Evolutionary conservation across 2,113 vertebrate species (phyloP).

Genomic region (Gavialis gangeticus): DNA sequence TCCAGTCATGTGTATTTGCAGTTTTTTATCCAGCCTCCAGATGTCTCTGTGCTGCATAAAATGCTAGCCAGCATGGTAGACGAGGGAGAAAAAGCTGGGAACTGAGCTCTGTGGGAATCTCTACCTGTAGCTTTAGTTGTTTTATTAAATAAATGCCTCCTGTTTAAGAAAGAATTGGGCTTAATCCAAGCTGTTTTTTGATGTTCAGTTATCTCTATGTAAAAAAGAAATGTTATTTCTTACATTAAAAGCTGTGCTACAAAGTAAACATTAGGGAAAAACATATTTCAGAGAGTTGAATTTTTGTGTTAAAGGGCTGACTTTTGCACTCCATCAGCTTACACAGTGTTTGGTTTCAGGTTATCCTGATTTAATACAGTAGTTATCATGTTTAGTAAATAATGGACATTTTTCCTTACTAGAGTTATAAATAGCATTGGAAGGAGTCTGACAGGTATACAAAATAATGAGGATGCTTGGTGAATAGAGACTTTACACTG

Average conservation of each 20-base stretch:
- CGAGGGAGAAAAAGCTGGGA: background rate
- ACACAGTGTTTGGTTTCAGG: background rate
- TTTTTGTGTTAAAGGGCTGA: background rate
- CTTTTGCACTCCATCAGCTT: background rate
- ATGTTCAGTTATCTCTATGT: background rate
- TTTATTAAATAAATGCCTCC: background rate
- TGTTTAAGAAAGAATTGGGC: background rate
- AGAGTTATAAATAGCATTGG: background rate
- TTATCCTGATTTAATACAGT: background rate
- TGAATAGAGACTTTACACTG: conserved; percentile 13
- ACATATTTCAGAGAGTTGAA: background rate
- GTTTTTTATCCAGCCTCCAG: background rate
- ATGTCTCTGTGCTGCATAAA: background rate
- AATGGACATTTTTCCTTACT: background rate
- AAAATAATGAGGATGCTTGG: background rate
- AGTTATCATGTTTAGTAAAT: background rate
- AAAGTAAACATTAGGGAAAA: background rate
- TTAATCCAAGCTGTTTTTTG: background rate
- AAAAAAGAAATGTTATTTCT: background rate
- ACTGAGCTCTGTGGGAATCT: background rate
- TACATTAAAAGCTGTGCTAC: background rate
- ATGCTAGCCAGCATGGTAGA: background rate
- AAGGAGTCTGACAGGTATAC: background rate
- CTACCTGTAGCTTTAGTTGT: background rate
- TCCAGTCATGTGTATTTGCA: background rate